Conservation (phyloP, 92 coral and sea anemone genomes). For the Palythoa heliodiscus region DNA sequence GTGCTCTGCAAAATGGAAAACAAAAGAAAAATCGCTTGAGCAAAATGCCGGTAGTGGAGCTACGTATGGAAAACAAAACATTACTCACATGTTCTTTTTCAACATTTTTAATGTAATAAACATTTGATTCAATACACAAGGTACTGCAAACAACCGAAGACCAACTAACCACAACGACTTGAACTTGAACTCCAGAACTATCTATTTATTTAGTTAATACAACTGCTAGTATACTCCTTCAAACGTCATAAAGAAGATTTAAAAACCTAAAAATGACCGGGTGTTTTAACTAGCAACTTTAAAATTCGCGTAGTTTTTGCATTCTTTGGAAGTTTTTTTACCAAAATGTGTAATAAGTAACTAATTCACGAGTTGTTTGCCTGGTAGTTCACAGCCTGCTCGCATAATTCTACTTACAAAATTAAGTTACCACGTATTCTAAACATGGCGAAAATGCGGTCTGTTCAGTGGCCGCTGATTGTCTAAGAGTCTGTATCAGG, state of each 20-base stretch:
- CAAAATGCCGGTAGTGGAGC: too few species aligned
- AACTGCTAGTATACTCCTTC: background rate
- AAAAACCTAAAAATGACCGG: background rate
- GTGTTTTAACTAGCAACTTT: background rate
- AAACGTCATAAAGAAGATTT: background rate
- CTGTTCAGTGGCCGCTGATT: constrained; percentile 2
- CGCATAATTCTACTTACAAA: constrained; percentile 31
- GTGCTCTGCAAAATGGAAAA: too few species aligned
- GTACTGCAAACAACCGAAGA: constrained; percentile 23
- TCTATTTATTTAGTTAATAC: background rate
- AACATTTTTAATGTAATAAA: constrained; percentile 5
- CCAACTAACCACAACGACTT: background rate
- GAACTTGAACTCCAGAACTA: background rate
- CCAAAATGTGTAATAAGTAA: background rate
- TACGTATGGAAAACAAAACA: background rate
- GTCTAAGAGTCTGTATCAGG: constrained; percentile 23
- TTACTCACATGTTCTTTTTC: background rate
- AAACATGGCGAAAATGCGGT: background rate
- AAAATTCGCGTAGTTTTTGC: background rate
- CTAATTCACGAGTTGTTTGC: background rate
- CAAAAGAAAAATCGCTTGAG: too few species aligned
- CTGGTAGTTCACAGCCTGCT: constrained; percentile 12
- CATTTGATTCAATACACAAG: background rate
- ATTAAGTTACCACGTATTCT: constrained; percentile 5
- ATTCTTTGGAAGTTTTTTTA: background rate